phyloP scores from a whole-genome alignment of 1,140 invertebrate genomes.

The Venturia canescens region DNA sequence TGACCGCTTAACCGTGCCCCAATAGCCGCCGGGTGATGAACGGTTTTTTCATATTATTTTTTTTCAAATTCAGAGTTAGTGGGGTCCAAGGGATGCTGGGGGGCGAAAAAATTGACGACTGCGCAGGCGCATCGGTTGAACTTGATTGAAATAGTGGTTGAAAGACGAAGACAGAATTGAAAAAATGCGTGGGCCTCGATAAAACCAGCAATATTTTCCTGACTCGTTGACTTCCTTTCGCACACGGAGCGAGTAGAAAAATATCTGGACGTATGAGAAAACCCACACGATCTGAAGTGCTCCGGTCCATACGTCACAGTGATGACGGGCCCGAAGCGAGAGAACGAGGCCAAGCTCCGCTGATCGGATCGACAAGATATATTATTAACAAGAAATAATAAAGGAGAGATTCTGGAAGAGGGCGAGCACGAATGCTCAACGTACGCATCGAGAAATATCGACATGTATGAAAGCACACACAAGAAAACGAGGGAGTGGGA shows the following conservation, averaged over 20 bases:
- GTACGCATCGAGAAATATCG: neutral
- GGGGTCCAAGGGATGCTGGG: no score
- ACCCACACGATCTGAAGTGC: neutral
- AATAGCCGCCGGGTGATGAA: no score
- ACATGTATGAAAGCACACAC: neutral
- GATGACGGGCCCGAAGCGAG: slow-evolving; percentile 8
- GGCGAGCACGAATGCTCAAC: neutral
- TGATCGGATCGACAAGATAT: slow-evolving; percentile 37
- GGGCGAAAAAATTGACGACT: no score
- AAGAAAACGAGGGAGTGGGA: no score
- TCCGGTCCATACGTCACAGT: slow-evolving; percentile 17
- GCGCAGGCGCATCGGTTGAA: no score
- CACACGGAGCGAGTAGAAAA: neutral
- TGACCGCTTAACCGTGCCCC: no score
- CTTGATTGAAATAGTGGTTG: no score
- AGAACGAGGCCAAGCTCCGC: neutral
- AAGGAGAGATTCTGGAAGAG: slow-evolving; percentile 6
- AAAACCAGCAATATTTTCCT: no score
- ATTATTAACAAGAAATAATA: slow-evolving; percentile 44
- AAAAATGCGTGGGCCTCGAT: no score
- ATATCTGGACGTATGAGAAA: neutral
- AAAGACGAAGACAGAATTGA: no score
- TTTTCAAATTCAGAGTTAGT: no score
- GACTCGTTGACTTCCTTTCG: slow-evolving; percentile 14
- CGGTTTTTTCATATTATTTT: no score